Conservation (phyloP, 2,888 invertebrate species). For the Dolichopus griseipennis region DNA sequence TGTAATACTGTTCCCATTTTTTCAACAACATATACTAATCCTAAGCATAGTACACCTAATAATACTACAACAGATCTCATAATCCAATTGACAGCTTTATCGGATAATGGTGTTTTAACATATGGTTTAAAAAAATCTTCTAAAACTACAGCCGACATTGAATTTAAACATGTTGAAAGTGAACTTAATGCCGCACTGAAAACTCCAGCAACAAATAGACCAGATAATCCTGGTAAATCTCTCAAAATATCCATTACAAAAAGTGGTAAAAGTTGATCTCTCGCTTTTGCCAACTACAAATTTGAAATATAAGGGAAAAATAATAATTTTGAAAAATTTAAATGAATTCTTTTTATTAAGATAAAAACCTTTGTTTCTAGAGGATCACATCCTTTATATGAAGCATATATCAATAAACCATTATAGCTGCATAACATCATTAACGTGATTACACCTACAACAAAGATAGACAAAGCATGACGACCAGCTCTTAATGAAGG, state of each 20-base stretch:
- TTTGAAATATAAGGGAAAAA: background rate
- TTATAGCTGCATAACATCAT: slow-evolving; percentile 51
- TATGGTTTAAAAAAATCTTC: slow-evolving; percentile 64
- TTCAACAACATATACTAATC: slow-evolving; percentile 61
- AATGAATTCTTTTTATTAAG: slow-evolving; percentile 1
- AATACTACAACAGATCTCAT: slow-evolving; percentile 63
- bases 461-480: slow-evolving; percentile 50
- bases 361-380: slow-evolving; percentile 48
- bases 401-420: slow-evolving; percentile 55
- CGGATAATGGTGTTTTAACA: slow-evolving; percentile 48
- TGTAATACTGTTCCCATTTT: slow-evolving; percentile 65
- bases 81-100: slow-evolving; percentile 49
- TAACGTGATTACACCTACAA: slow-evolving; percentile 46
- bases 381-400: slow-evolving; percentile 56
- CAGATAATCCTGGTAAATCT: slow-evolving; percentile 69
- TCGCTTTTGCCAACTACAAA: slow-evolving; percentile 54
- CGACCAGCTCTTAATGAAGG: slow-evolving; percentile 56
- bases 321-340: background rate
- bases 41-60: slow-evolving; percentile 59
- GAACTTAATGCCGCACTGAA: slow-evolving; percentile 83
- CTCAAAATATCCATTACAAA: slow-evolving; percentile 76
- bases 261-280: slow-evolving; percentile 73
- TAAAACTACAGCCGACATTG: slow-evolving; percentile 65
- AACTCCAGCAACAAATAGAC: slow-evolving; percentile 80
- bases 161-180: slow-evolving; percentile 67